Percentiles rank a stretch among this genome's conserved stretches.
Evolutionary conservation across 2,888 invertebrate species (phyloP).

Genomic region (Latrodectus hesperus): DNA sequence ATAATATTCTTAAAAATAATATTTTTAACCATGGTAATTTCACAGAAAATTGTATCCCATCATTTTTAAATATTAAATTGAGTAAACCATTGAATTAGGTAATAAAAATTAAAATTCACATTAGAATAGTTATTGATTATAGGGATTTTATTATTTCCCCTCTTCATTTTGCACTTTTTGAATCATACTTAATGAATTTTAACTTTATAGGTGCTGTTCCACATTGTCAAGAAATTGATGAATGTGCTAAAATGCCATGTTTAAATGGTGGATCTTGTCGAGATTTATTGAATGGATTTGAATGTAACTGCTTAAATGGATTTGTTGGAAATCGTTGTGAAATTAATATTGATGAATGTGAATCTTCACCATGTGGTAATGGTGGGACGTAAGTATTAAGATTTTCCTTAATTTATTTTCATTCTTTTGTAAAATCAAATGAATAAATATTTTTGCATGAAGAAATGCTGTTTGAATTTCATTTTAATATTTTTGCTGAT

Average conservation of each 20-base stretch:
- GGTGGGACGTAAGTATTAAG: slow-evolving; percentile 77
- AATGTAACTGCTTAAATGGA: slow-evolving; percentile 85
- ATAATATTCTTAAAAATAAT: too few species aligned
- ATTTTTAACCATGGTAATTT: too few species aligned
- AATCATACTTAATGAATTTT: not conserved
- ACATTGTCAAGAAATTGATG: slow-evolving; percentile 83
- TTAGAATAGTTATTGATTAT: too few species aligned
- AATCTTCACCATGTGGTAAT: slow-evolving; percentile 85
- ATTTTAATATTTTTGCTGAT: not conserved
- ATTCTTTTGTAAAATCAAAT: not conserved
- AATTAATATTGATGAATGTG: slow-evolving; percentile 92
- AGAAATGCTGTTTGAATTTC: not conserved
- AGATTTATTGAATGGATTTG: slow-evolving; percentile 84
- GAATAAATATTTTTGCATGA: not conserved
- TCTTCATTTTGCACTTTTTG: too few species aligned
- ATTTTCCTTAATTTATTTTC: not conserved
- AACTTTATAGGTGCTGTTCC: slow-evolving; percentile 51
- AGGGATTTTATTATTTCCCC: too few species aligned
- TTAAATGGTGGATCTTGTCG: slow-evolving; percentile 87
- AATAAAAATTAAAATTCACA: too few species aligned
- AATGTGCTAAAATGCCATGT: slow-evolving; percentile 89
- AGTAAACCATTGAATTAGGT: too few species aligned
- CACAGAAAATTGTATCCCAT: too few species aligned
- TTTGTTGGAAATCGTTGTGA: slow-evolving; percentile 88
- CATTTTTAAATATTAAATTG: too few species aligned